phyloP scores from a whole-genome alignment of 2,113 vertebrate species.

The Jaculus jaculus region DNA sequence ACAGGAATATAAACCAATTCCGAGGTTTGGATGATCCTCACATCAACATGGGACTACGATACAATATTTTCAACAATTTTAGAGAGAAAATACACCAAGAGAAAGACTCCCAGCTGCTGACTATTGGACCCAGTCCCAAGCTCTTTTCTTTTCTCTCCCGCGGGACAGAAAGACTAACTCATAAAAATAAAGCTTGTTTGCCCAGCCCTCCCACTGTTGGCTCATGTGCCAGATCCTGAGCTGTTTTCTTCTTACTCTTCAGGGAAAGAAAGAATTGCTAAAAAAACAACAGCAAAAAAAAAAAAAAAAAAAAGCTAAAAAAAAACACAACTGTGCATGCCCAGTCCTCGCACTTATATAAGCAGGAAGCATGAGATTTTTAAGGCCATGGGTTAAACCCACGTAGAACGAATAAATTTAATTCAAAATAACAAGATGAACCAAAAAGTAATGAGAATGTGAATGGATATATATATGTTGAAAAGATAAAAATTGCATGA shows the following conservation, averaged over 20 bases:
- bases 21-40: not conserved
- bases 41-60: not conserved
- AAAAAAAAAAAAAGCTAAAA: too few species aligned
- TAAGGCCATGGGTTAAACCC: not conserved
- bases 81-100: not conserved
- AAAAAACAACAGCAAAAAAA: not conserved
- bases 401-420: not conserved
- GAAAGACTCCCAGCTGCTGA: not conserved
- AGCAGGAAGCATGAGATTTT: not conserved
- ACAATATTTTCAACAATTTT: not conserved
- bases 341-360: not conserved
- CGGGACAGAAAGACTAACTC: not conserved
- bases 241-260: not conserved
- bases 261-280: not conserved
- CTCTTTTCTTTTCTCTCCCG: not conserved
- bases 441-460: not conserved
- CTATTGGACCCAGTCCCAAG: not conserved
- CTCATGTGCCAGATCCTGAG: not conserved
- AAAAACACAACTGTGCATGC: too few species aligned
- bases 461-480: not conserved
- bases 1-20: not conserved
- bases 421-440: not conserved
- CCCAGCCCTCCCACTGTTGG: not conserved
- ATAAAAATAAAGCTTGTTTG: not conserved
- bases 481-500: not conserved